Evolutionary conservation across 2,888 invertebrate species (phyloP).

Genomic region (Lepidocyrtinus sp.): DNA sequence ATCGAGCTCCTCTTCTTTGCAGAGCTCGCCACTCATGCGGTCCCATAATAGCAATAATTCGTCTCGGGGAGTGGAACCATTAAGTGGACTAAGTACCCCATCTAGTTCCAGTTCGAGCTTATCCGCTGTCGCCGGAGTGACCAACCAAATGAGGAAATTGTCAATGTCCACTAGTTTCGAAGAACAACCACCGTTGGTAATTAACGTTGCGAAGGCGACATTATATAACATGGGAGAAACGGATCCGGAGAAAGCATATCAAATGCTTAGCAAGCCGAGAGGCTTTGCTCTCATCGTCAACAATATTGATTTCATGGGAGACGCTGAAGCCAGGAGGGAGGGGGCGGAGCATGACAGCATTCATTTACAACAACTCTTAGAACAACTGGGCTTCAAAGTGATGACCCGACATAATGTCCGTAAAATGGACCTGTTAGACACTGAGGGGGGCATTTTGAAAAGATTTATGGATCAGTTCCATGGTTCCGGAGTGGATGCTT

Average conservation of each 20-base stretch:
- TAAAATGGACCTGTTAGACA: conserved; percentile 46
- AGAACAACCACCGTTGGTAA: conserved; percentile 46
- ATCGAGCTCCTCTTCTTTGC: conserved; percentile 25
- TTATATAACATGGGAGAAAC: conserved; percentile 59
- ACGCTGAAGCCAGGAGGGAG: conserved; percentile 39
- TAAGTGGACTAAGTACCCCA: conserved; percentile 38
- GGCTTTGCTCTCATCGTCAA: conserved; percentile 66
- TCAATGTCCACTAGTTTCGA: conserved; percentile 29
- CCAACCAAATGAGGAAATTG: conserved; percentile 25
- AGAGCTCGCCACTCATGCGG: conserved; percentile 45
- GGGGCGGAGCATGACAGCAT: conserved; percentile 64
- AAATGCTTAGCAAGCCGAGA: conserved; percentile 63
- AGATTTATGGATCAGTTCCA: conserved; percentile 60
- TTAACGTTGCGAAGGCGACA: conserved; percentile 39
- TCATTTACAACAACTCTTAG: conserved; percentile 51
- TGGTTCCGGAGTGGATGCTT: conserved; percentile 50
- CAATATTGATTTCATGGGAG: conserved; percentile 63
- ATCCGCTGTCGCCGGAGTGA: conserved; percentile 31
- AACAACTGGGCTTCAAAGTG: conserved; percentile 58
- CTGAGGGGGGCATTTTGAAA: conserved; percentile 54
- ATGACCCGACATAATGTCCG: conserved; percentile 50
- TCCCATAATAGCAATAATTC: not conserved
- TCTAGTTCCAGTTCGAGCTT: conserved; percentile 39
- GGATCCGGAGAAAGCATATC: no score
- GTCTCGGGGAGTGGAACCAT: conserved; percentile 45